Evolutionary conservation across 2,113 vertebrate genomes (phyloP).

Genomic region (Dicrurus megarhynchus): DNA sequence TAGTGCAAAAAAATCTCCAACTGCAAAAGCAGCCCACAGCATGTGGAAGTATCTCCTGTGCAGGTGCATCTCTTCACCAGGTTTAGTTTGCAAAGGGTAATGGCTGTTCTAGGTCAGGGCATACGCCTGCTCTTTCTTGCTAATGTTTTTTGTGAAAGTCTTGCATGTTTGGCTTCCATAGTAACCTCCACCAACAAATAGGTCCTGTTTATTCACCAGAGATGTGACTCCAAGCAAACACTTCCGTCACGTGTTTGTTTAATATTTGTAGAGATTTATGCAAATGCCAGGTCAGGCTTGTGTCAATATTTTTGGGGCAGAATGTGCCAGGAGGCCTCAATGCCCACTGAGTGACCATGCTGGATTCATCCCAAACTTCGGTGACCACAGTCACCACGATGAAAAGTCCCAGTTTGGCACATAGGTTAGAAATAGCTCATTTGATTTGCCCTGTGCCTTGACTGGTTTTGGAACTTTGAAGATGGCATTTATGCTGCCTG

Average conservation of each 20-base stretch:
- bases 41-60: not conserved
- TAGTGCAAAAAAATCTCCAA: not conserved
- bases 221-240: not conserved
- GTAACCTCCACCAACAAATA: not conserved
- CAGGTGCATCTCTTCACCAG: not conserved
- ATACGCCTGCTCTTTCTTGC: not conserved
- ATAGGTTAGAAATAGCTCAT: not conserved
- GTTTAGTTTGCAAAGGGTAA: not conserved
- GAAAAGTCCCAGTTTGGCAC: not conserved
- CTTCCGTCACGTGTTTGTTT: not conserved
- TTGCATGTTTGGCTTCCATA: not conserved
- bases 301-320: not conserved
- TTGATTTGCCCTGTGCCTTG: not conserved
- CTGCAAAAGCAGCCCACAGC: not conserved
- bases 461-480: not conserved
- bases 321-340: not conserved
- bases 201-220: not conserved
- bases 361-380: not conserved
- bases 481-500: not conserved
- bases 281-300: not conserved
- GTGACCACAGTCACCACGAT: not conserved
- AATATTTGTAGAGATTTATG: not conserved
- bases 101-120: not conserved
- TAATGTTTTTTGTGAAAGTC: not conserved
- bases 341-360: not conserved